phyloP scores from a whole-genome alignment of 1,140 invertebrate species.

The Dinoponera quadriceps region DNA sequence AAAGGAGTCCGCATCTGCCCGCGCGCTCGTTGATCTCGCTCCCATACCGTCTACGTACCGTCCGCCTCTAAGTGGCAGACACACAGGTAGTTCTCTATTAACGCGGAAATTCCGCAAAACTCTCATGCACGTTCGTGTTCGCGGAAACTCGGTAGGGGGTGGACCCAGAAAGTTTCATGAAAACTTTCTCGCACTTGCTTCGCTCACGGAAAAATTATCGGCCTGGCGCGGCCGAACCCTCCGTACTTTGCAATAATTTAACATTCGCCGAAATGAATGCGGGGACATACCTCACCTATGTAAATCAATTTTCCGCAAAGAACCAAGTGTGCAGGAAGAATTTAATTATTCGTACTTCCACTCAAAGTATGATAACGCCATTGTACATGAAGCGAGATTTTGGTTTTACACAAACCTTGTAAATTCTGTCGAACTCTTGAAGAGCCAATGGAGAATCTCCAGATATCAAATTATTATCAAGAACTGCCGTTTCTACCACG shows the following conservation, averaged over 20 bases:
- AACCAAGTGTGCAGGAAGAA: background rate
- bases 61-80: background rate
- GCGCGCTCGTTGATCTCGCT: conserved; percentile 53
- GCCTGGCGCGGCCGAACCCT: background rate
- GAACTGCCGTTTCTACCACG: too few species aligned
- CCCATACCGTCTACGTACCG: background rate
- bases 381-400: too few species aligned
- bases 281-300: background rate
- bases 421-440: too few species aligned
- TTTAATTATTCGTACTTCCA: background rate
- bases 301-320: background rate
- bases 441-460: too few species aligned
- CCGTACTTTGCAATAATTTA: background rate
- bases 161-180: background rate
- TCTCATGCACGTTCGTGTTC: conserved; percentile 18
- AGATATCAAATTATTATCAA: too few species aligned
- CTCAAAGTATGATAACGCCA: too few species aligned
- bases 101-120: conserved; percentile 33
- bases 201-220: too few species aligned
- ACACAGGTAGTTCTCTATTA: conserved; percentile 35
- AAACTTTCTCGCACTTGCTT: background rate
- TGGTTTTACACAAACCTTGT: too few species aligned
- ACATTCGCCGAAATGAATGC: background rate
- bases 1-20: conserved; percentile 27
- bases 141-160: conserved; percentile 1